Evolutionary conservation across 2,888 invertebrate species (phyloP).

Genomic region (Drosophila emarginata): DNA sequence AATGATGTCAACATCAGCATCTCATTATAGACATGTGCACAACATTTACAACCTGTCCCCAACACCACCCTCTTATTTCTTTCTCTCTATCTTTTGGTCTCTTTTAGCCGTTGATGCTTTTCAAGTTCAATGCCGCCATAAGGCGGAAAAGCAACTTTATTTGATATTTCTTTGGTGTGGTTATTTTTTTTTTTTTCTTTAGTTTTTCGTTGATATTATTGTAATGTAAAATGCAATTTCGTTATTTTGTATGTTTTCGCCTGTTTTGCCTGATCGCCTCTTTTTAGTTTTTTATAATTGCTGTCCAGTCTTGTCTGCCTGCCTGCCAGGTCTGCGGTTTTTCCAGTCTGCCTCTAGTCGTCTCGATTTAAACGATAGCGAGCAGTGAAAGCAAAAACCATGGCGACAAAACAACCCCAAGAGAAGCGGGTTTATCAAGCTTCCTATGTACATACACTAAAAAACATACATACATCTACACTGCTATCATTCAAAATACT

Average conservation of each 20-base stretch:
- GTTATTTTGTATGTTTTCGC: conserved; percentile 63
- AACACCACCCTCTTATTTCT: not conserved
- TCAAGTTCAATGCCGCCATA: conserved; percentile 74
- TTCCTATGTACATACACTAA: conserved; percentile 11
- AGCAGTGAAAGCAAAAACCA: conserved; percentile 58
- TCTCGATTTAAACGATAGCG: conserved; percentile 60
- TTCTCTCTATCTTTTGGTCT: not conserved
- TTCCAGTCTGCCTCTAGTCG: conserved; percentile 52
- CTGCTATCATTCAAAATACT: not conserved
- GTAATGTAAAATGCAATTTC: conserved; percentile 68
- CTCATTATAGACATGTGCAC: conserved; percentile 51
- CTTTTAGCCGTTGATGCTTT: conserved; percentile 50
- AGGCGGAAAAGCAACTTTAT: conserved; percentile 61
- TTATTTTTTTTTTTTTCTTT: conserved; percentile 8
- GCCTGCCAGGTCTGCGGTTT: conserved; percentile 50
- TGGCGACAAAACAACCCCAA: conserved; percentile 23
- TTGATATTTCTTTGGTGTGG: conserved; percentile 4
- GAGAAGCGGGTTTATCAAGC: conserved; percentile 10
- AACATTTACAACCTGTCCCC: not conserved
- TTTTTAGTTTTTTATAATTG: conserved; percentile 59
- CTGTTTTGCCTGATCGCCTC: conserved; percentile 12
- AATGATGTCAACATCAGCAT: conserved; percentile 65
- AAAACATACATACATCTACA: not conserved
- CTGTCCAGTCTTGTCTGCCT: conserved; percentile 26
- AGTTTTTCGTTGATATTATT: conserved; percentile 28